phyloP scores from a whole-genome alignment of 2,113 vertebrate species.

The Emydocephalus ijimae region DNA sequence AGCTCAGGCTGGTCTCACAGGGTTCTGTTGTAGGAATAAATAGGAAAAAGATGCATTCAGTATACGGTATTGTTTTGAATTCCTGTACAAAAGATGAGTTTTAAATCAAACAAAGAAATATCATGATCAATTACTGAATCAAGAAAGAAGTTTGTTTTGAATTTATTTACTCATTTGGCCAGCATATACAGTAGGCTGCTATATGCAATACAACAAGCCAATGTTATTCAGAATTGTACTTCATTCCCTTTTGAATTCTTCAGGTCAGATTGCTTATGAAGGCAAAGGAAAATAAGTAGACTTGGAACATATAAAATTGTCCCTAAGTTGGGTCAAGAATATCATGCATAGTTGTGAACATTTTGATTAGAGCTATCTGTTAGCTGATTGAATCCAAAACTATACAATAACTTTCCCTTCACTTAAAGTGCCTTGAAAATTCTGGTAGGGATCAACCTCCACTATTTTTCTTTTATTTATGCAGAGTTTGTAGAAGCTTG shows the following conservation, averaged over 20 bases:
- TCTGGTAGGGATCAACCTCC: not conserved
- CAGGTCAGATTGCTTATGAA: not conserved
- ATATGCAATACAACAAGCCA: not conserved
- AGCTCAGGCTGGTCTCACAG: not conserved
- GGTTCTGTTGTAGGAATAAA: not conserved
- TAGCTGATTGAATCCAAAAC: not conserved
- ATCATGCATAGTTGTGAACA: not conserved
- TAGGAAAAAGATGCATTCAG: not conserved
- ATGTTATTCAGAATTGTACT: not conserved
- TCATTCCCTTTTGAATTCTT: not conserved
- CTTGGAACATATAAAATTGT: not conserved
- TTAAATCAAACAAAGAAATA: not conserved
- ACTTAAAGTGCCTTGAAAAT: not conserved
- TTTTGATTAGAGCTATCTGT: not conserved
- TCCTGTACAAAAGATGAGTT: not conserved
- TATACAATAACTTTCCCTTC: not conserved
- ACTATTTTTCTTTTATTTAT: not conserved
- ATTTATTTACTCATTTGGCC: not conserved
- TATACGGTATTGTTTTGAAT: not conserved
- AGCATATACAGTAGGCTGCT: not conserved
- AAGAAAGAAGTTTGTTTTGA: not conserved
- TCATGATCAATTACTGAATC: not conserved
- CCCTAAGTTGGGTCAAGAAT: not conserved
- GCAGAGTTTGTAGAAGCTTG: not conserved
- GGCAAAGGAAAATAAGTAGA: not conserved